Evolutionary conservation across 2,113 vertebrate genomes (phyloP).

Genomic region (Mesembrinibis cayennensis): DNA sequence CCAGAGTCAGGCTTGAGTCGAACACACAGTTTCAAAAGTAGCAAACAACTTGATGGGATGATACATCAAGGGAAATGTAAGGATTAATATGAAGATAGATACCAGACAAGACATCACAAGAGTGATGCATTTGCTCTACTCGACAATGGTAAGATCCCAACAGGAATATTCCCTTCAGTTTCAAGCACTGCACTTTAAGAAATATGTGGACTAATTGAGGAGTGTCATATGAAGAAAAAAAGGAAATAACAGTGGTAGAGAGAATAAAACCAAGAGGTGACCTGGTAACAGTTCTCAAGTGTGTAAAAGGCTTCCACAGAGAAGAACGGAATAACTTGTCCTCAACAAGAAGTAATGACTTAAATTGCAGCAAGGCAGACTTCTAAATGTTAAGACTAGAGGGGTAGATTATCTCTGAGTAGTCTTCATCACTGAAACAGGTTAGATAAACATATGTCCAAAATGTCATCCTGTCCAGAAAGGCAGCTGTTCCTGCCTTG

Average conservation of each 20-base stretch:
- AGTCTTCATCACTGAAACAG: not conserved
- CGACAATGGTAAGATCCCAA: not conserved
- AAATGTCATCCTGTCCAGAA: not conserved
- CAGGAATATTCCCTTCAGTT: not conserved
- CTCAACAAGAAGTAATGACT: not conserved
- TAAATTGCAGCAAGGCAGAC: not conserved
- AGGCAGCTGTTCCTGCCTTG: slow-evolving; percentile 5
- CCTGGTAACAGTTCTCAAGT: not conserved
- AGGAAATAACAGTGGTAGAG: not conserved
- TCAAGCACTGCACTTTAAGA: not conserved
- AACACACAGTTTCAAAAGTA: not conserved
- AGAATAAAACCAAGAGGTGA: not conserved
- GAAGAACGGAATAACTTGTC: not conserved
- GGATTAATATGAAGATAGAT: not conserved
- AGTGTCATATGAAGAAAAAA: not conserved
- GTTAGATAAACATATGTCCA: not conserved
- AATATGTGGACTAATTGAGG: not conserved
- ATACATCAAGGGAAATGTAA: not conserved
- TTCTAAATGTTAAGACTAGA: not conserved
- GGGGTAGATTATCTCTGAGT: not conserved
- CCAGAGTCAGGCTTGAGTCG: not conserved
- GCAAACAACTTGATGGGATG: not conserved
- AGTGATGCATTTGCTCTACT: not conserved
- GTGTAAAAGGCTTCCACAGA: not conserved
- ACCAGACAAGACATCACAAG: not conserved